Base-by-base conservation (phyloP, 2,888 invertebrate genomes). In the Nephrotoma appendiculata region DNA sequence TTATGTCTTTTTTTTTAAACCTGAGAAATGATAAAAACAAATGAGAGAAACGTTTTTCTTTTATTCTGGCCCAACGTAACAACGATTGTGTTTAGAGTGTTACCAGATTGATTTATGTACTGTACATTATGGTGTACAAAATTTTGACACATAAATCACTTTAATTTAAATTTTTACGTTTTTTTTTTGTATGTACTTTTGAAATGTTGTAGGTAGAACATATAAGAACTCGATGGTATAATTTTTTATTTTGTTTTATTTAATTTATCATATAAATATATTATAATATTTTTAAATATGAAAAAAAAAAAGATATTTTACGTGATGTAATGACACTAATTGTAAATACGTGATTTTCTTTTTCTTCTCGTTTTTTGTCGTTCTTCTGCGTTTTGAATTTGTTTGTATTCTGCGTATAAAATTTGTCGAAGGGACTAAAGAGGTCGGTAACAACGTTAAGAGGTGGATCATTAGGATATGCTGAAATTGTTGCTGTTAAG, bases 401-500 rank as follows among this genome's bases (percentile, higher is more conserved):
- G 31, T 9, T 71, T 71, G 71, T 71, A 31, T 31, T 31, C 71
- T 19, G 71, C 71, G 71, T 71, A 31, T 31, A 71, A 71, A 71
- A 71, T 71, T 71, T 71, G 71, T 19, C 43, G 44, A 90, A 96
- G 97, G 97, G 97, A 90, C 95, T 98, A 93, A 98, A 98, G 94
- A 94, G 98, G 92, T 98, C 98, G 89, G 97, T 98, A 93, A 96
- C 96, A 92, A 96, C 97, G 92, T 94, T 97, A 92, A 95, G 96
- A 91, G 96, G 96, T 91, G 96, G 96, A 90, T 95, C 96, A 88
- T 93, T 96, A 91, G 96, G 96, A 91, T 96, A 96, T 93, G 98
- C 98, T 89, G 98, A 98, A 94, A 97, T 98, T 93, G 97, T 98
- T 92, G 98, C 98, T 92, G 96, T 98, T 90, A 98, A 98, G 98